Base-by-base conservation (phyloP, 1,140 invertebrate genomes). In the Tetranychus urticae region DNA sequence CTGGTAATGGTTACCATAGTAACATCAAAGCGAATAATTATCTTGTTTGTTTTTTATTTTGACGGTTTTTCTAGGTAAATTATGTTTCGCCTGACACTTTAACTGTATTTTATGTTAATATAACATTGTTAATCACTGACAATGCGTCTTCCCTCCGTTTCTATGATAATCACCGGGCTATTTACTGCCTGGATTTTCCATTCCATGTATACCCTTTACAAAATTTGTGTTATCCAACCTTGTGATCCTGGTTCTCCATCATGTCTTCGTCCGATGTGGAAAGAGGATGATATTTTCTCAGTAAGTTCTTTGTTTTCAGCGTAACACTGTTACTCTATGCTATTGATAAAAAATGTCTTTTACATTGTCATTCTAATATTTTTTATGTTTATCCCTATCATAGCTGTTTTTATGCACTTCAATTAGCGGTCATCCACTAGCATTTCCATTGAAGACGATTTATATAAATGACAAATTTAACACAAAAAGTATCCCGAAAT, bases 171-270 rank as follows among this genome's bases (percentile, higher is more conserved):
- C 10, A 34, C 56, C 2, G 56, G 35, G 35, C 31, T 57, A 34
- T 57, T 85, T 72, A 67, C 82, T 46, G 79, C 73, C 6, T 86
- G 85, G 69, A 78, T 85, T 61, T 67, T 75, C 36, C 78, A 86
- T 70, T 82, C 82, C 33, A 79, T 85, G 67, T 86, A 81, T 73
- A 79, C 77, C 52, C 74, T 87, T 66, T 81, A 80, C 59, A 72
- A 78, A 68, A 75, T 86, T 47, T 86, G 84, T 69, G 76, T 79
- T 58, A 77, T 80, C 31, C 80, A 82, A n/a, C 70, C 76, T 61
- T 87, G 85, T 71, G 74, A 71, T 67, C 55, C 66, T 35, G 56
- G 56, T 35, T 23, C 55, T 14, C 6, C 62, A 35, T 13, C 13
- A 39, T 76, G 74, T 66, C 62, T 75, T 6, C 65, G 69, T 12